phyloP scores from a whole-genome alignment of 2,113 vertebrate species.

The Psittacula cyanocephala region DNA sequence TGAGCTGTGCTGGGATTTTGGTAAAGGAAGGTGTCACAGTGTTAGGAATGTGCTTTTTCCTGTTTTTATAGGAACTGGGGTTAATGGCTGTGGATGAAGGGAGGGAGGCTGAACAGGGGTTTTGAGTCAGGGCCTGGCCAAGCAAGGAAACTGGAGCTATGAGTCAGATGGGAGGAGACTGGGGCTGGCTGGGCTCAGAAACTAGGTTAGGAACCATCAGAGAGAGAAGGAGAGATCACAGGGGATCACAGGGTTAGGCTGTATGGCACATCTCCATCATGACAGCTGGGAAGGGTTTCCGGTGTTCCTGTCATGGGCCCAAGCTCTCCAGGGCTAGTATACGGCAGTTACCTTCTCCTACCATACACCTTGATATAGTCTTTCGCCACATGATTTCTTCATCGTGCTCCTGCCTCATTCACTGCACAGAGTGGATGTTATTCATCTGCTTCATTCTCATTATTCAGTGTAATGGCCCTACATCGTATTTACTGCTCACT shows the following conservation, averaged over 20 bases:
- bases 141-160: slow-evolving; percentile 44
- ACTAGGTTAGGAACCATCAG: rapidly evolving
- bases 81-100: slow-evolving; percentile 48
- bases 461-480: slow-evolving; percentile 53
- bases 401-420: background rate
- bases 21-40: slow-evolving; percentile 44
- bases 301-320: background rate
- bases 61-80: slow-evolving; percentile 65
- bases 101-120: slow-evolving; percentile 18
- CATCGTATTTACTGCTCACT: slow-evolving; percentile 60
- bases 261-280: background rate
- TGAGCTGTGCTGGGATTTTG: background rate
- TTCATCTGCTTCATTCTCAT: slow-evolving; percentile 40
- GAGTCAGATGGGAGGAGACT: slow-evolving; percentile 61
- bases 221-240: background rate
- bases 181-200: background rate
- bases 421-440: background rate
- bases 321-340: background rate
- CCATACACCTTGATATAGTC: background rate
- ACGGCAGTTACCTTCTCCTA: background rate
- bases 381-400: background rate
- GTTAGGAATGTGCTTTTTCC: slow-evolving; percentile 67
- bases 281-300: background rate
- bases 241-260: background rate
- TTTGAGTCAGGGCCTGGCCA: slow-evolving; percentile 13